Base-by-base conservation (phyloP, 1,140 invertebrate genomes). In the Cardiocondyla obscurior region DNA sequence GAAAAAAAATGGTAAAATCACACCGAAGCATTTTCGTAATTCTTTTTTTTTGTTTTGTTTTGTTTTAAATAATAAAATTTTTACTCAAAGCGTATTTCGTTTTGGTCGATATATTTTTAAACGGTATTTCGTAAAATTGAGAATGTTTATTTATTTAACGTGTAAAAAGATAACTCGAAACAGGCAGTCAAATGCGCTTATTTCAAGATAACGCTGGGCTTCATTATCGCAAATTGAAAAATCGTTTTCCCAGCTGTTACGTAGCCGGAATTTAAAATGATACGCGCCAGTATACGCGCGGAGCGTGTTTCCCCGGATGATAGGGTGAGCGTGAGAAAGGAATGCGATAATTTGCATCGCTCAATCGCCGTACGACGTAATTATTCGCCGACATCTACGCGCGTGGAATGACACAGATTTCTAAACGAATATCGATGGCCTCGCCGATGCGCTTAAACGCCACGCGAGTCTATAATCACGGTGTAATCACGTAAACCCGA, bases 381-480 rank as follows among this genome's bases (percentile, higher is more conserved):
- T 79, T 81, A 60, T 58, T 73, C 39, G 53, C 19, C 12, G 28
- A 73, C 77, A 58, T 53, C 53, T 46, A 73, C 65, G 77, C 39
- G 46, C 36, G 3, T 55, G 39, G 25, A 82, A 82, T 42, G 70
- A 82, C 69, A 82, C 70, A 44, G 36, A 77, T 62, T 77, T 82
- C 44, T 77, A 77, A 82, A 49, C 39, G 72, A 82, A 77, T 82
- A 82, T 82, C 81, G 49, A 82, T 57, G 53, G 39, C 55, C 58
- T 82, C 58, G 69, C 28, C 19, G 30, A 51, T 33, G 46, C 44
- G 81, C 46, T 82, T 82, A 77, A 77, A 77, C 57, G 73, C 16
- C 44, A 49, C 69, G 55, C n/a, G n/a, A 64, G 42, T 76, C 72
- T 82, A 22, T 82, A 82, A 82, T 82, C 81, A 82, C 46, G 33